Conservation (phyloP, 37 sponge, comb jelly and placozoan genomes). For the Hexactinellida sp. region DNA sequence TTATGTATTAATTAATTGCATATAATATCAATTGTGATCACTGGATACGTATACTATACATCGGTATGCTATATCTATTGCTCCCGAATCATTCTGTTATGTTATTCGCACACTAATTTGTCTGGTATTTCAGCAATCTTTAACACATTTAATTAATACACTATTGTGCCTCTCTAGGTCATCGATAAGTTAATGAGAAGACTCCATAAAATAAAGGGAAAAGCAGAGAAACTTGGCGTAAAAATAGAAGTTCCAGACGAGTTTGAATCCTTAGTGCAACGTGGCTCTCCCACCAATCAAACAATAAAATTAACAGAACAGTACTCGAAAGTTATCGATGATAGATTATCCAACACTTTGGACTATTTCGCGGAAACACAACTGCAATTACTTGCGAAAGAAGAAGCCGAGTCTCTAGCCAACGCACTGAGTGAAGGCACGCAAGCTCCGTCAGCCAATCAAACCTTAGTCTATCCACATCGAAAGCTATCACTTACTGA, state of each 20-base stretch:
- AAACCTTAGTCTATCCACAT: conserved; percentile 14
- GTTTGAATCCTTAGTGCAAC: conserved; percentile 2
- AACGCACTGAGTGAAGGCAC: conserved; percentile 7
- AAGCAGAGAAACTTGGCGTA: neutral
- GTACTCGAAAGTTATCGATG: conserved; percentile 14
- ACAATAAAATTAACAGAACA: conserved; percentile 14
- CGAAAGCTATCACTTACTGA: neutral
- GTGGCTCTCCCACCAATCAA: neutral
- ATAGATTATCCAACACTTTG: conserved; percentile 9
- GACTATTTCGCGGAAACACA: conserved; percentile 15
- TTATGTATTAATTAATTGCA: no score
- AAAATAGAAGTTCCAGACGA: conserved; percentile 7
- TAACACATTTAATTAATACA: neutral
- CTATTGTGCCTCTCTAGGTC: neutral
- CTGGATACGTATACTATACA: no score
- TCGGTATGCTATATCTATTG: no score
- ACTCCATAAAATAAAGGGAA: neutral
- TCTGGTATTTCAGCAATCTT: neutral
- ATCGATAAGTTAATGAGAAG: conserved; percentile 11
- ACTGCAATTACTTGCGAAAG: conserved; percentile 17
- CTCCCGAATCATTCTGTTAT: no score
- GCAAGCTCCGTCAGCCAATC: conserved; percentile 5
- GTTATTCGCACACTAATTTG: neutral
- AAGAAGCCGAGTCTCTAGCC: conserved; percentile 9
- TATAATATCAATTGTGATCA: no score